Evolutionary conservation across 2,888 invertebrate species (phyloP), one percentile per base, ranked within the genome.

Genomic region (Sinopyrophorus schimmeli): DNA sequence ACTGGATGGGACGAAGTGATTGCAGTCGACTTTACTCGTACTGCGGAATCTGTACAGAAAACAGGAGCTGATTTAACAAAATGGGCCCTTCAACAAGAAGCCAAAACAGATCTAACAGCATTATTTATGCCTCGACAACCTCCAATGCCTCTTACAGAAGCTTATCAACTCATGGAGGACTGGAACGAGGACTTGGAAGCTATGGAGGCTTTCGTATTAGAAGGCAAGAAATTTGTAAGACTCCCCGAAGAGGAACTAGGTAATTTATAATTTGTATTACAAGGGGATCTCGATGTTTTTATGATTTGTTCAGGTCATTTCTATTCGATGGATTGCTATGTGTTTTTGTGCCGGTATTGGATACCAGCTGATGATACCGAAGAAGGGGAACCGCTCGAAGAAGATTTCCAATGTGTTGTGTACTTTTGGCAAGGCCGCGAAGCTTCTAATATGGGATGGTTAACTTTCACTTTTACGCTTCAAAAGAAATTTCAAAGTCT

Each of bases 361-460:
- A 83, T 94, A 63, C 79, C 79, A 3, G 77, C 77, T 1, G 81
- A 79, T 20, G 82, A 81, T 40, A 76, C 74, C 2, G 80, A 79
- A 7, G 76, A 80, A 3, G 63, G 61, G 1, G 71, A 70, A 42
- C 67, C 71, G 0, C 63, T 68, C n/a, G 84, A 85, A 64, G 87
- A 88, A 67, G 74, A 73, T 41, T 89, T 87, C 65, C 91, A 92
- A 67, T 96, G 95, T 76, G 92, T 96, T 32, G 97, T 98, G n/a
- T 99, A 99, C 76, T 99, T 99, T 78, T 99, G 99, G 99, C 99
- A 99, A 76, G 98, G 98, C 0, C 79, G 91, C 38, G 90, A 94
- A 67, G 98, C 98, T 2, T 87, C 90, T 53, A 98, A 99, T 75
- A 99, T 99, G 97, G 99, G 98, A 47, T 99, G 98, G 97, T 80